These are phyloP conservation scores for Listronotus bonariensis DNA, from an alignment of 1,140 invertebrate species.

Conservation along the genomic window DNA sequence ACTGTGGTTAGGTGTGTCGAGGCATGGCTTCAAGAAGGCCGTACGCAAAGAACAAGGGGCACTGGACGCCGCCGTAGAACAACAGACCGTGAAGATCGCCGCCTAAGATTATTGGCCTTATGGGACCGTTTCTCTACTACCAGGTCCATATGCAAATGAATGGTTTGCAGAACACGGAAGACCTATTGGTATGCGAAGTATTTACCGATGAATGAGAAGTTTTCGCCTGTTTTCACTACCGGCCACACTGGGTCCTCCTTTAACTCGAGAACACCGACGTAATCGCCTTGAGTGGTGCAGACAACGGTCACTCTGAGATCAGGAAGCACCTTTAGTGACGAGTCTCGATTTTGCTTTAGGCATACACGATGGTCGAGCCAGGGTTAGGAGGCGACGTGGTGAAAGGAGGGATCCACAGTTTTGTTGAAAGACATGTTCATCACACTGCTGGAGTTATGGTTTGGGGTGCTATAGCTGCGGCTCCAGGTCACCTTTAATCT, in stretches of 20 bases:
- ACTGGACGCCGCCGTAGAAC: constrained; percentile 3
- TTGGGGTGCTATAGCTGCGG: constrained; percentile 9
- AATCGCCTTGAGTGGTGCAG: constrained; percentile 20
- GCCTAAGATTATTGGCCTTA: constrained; percentile 14
- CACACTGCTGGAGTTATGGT: constrained; percentile 20
- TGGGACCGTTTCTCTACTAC: constrained; percentile 7
- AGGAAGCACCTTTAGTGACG: constrained; percentile 37
- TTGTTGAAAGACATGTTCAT: constrained; percentile 22
- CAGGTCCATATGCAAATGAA: constrained; percentile 13
- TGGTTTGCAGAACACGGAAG: constrained; percentile 26
- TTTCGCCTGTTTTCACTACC: constrained; percentile 17
- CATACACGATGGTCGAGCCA: constrained; percentile 26
- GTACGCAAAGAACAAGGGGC: not conserved
- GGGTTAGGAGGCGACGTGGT: constrained; percentile 37
- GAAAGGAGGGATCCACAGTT: constrained; percentile 21
- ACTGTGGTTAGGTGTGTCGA: constrained; percentile 19
- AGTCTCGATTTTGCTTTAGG: constrained; percentile 38
- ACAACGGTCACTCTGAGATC: constrained; percentile 15
- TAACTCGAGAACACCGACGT: constrained; percentile 19
- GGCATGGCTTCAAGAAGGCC: constrained; percentile 24
- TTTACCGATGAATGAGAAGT: constrained; percentile 20
- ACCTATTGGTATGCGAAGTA: constrained; percentile 14
- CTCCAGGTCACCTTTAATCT: constrained; percentile 18
- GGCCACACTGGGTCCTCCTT: constrained; percentile 15
- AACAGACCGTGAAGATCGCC: constrained; percentile 7